These are phyloP conservation scores for Siphlonurus alternatus DNA, from an alignment of 2,888 invertebrate species.

Conservation along the genomic window DNA sequence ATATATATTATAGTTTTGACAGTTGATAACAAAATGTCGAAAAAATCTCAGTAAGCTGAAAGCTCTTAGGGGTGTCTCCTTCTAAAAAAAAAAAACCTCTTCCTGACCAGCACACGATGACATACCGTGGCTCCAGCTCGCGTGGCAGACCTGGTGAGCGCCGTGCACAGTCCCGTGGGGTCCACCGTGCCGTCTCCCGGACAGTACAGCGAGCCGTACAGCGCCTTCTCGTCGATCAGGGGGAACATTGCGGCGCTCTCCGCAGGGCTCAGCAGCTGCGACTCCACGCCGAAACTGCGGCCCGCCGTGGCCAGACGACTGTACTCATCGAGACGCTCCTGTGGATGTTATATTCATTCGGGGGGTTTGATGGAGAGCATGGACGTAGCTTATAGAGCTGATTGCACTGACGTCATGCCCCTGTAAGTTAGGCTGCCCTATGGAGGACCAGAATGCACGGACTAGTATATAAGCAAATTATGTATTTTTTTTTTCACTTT, in stretches of 20 bases:
- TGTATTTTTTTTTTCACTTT: too few species aligned
- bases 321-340: constrained; percentile 71
- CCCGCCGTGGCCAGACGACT: constrained; percentile 63
- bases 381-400: not conserved
- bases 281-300: constrained; percentile 58
- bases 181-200: constrained; percentile 74
- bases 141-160: constrained; percentile 54
- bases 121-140: constrained; percentile 51
- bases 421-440: too few species aligned
- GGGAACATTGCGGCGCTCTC: constrained; percentile 66
- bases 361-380: too few species aligned
- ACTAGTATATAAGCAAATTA: too few species aligned
- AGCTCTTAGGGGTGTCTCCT: too few species aligned
- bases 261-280: constrained; percentile 47
- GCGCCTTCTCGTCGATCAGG: constrained; percentile 51
- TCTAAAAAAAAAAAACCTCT: too few species aligned
- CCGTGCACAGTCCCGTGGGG: constrained; percentile 61
- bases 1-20: too few species aligned
- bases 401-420: too few species aligned
- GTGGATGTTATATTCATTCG: constrained; percentile 14
- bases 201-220: constrained; percentile 59
- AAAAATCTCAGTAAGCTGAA: too few species aligned
- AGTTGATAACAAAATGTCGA: too few species aligned
- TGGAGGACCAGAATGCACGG: too few species aligned
- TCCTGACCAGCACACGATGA: too few species aligned